Evolutionary conservation across 2,888 invertebrate genomes (phyloP).

Genomic region (Gryllus longicercus): DNA sequence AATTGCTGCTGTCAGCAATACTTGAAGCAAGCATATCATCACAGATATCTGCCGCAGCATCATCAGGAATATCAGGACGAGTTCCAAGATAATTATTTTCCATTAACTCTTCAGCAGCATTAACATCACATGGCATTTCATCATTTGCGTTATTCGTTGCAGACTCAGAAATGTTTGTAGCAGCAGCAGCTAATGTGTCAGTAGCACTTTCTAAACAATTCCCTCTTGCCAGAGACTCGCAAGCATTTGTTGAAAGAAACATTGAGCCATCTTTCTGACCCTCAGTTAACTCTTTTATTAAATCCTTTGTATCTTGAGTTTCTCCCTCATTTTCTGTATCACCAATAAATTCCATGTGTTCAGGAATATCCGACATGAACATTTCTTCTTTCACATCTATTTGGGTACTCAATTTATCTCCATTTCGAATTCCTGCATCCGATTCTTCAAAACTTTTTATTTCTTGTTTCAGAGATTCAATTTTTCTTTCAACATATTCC

Average conservation of each 20-base stretch:
- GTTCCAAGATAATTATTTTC: background rate
- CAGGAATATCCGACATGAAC: background rate
- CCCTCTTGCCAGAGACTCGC: background rate
- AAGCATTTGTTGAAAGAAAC: background rate
- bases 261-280: background rate
- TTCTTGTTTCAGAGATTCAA: background rate
- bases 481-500: constrained; percentile 17
- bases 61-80: background rate
- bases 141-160: background rate
- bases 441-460: background rate
- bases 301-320: background rate
- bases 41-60: background rate
- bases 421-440: background rate
- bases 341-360: background rate
- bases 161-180: background rate
- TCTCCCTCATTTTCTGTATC: background rate
- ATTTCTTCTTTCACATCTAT: background rate
- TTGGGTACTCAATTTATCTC: background rate
- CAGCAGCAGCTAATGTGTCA: background rate
- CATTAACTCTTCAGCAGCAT: background rate
- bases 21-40: background rate
- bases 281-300: background rate
- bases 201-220: background rate
- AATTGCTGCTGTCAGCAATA: background rate
- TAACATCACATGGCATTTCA: background rate